Base-by-base conservation (phyloP, 2,113 vertebrate genomes). In the Pionites leucogaster region DNA sequence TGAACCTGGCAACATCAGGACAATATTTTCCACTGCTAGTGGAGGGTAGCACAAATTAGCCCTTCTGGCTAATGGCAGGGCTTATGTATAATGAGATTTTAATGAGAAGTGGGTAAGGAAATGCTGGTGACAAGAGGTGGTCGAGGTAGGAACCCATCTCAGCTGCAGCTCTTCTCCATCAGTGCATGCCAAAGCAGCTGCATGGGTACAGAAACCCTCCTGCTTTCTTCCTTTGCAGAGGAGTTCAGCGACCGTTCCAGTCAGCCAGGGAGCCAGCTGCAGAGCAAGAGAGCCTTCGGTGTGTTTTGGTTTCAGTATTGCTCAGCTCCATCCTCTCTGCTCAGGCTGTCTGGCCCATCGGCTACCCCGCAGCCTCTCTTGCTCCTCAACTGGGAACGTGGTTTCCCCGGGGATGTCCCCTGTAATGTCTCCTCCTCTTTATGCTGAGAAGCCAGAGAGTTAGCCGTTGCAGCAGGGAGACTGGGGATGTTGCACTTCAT, bases 161-260 rank as follows among this genome's bases (percentile, higher is more conserved):
- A 74, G 69, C 59, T 75, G 72, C 17, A 63, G 72, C 60, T 74
- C 28, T 35, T 75, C 72, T 84, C 3, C n/a, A 16, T 3, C 19
- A 17, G 3, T 1, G 4, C 4, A 5, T 28, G 27, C 55, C 0
- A 2, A 67, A n/a, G 78, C 69, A 74, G 74, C 82, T 70, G 70
- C 3, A 1, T 2, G 3, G 44, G 23, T 17, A 9, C 13, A 53
- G 67, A 17, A n/a, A 11, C 2, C 2, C 10, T 60, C n/a, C 47
- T 91, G 90, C 44, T 50, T 44, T 28, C 70, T 19, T 11, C 9
- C 23, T 3, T 27, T 72, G 2, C 11, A 17, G 31, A 39, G 27
- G 39, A 0, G 27, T 17, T 65, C 37, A 28, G 68, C 0, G 0
- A 33, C 35, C 1, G 1, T 28, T 49, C 8, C 35, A 6, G 42